These are phyloP conservation scores for Drosophila takahashii DNA, from an alignment of 1,140 invertebrate species.

Conservation along the genomic window DNA sequence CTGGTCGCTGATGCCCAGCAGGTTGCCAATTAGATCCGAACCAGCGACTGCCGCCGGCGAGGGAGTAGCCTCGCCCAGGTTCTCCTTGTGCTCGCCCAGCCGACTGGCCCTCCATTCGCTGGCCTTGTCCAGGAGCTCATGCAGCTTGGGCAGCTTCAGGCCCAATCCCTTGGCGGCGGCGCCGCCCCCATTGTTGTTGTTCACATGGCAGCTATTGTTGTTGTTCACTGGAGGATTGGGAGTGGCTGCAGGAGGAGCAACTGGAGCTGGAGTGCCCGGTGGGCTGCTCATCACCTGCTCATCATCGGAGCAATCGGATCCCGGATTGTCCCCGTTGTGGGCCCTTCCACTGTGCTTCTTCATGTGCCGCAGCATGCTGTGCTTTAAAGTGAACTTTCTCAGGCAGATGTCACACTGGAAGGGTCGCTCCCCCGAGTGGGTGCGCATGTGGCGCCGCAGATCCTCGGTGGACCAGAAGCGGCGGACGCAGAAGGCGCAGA, in stretches of 20 bases:
- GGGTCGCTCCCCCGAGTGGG: constrained; percentile 92
- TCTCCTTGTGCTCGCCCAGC: constrained; percentile 86
- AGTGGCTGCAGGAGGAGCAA: no score
- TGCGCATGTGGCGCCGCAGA: constrained; percentile 95
- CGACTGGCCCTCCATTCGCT: constrained; percentile 79
- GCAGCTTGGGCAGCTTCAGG: constrained; percentile 64
- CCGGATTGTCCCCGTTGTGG: constrained; percentile 69
- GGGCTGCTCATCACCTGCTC: constrained; percentile 73
- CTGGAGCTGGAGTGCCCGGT: constrained; percentile 13
- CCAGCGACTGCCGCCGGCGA: constrained; percentile 84
- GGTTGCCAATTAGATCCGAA: constrained; percentile 93
- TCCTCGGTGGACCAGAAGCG: constrained; percentile 98
- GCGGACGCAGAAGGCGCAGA: constrained; percentile 95
- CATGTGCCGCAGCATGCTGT: constrained; percentile 95
- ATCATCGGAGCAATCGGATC: constrained; percentile 85
- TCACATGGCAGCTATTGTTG: constrained; percentile 55
- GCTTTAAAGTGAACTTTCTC: constrained; percentile 95
- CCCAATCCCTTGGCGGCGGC: constrained; percentile 28
- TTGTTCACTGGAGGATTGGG: constrained; percentile 28
- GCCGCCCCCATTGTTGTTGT: constrained; percentile 30
- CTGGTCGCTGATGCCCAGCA: constrained; percentile 94
- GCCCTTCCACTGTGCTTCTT: constrained; percentile 90
- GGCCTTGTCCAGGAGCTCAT: constrained; percentile 74
- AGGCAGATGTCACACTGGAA: constrained; percentile 91
- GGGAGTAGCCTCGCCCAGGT: constrained; percentile 77